Base-by-base conservation (phyloP, 1,140 invertebrate genomes). In the Callitettix versicolor region DNA sequence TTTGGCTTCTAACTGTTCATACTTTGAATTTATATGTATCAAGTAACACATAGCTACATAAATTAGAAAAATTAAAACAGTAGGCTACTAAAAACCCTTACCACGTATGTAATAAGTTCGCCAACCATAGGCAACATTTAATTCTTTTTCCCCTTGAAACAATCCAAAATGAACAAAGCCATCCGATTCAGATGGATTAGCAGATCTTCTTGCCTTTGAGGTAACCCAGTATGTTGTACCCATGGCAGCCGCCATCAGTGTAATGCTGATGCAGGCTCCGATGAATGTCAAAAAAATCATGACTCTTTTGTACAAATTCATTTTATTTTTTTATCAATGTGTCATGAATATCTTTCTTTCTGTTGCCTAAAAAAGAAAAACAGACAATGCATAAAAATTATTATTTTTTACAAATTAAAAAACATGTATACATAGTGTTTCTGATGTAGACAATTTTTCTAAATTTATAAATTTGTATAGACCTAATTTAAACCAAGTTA, bases 261-360 rank as follows among this genome's bases (percentile, higher is more conserved):
- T 88, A 47, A 93, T 82, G 52, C 85, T 85, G 46, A 91, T 68
- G 65, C 88, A 83, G 53, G 87, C 86, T 5, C 89, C 80, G 58
- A 94, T 84, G 67, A 95, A 93, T 18, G 91, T 94, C 51, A 86
- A 80, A 64, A 91, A 91, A 36, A 94, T 86, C 70, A 92, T 82
- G 20, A 86, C 84, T 57, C 86, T 72, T 63, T 81, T 81, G 59
- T 87, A 85, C 64, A 86, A 50, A 47, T 62, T 66, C 64, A 65
- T 65, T 43, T 44, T 63, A n/a, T 40, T 26, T 14, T 6, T 43
- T 17, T 20, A 12, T 46, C 34, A 48, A 43, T 40, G 43, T 15
- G 54, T 48, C 33, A 38, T 36, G 33, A 36, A 38, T 18, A 30
- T 30, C 26, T 30, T 30, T 30, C 26, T 30, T 30, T 30, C 26